Percentiles rank a stretch among this genome's conserved stretches.
phyloP scores from a whole-genome alignment of 1,140 invertebrate species.

The Caerostris darwini region DNA sequence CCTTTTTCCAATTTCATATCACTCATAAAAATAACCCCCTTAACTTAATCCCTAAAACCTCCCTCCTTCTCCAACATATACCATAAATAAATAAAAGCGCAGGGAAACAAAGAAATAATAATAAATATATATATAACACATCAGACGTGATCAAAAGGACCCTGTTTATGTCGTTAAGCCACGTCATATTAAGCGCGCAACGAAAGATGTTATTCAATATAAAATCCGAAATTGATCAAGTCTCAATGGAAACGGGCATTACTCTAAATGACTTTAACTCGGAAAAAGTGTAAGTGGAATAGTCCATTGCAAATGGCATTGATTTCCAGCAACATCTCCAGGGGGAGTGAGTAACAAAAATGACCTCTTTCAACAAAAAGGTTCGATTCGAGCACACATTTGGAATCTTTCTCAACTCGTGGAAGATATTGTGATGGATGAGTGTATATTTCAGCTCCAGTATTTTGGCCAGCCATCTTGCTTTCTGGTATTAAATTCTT shows the following conservation, averaged over 20 bases:
- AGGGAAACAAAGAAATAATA: not conserved
- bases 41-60: not conserved
- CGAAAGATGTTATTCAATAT: conserved; percentile 16
- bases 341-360: conserved; percentile 36
- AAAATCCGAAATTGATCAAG: conserved; percentile 13
- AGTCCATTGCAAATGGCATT: conserved; percentile 43
- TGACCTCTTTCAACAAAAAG: not conserved
- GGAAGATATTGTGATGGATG: conserved; percentile 58
- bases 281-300: conserved; percentile 1
- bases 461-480: conserved; percentile 35
- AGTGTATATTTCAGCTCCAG: conserved; percentile 55
- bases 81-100: not conserved
- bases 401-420: not conserved
- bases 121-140: not conserved
- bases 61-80: not conserved
- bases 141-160: not conserved
- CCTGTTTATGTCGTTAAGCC: not conserved
- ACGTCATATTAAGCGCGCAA: not conserved
- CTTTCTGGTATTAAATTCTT: conserved; percentile 70
- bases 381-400: conserved; percentile 19
- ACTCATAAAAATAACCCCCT: not conserved
- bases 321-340: conserved; percentile 54
- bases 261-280: conserved; percentile 47
- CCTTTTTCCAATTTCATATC: not conserved
- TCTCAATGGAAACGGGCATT: not conserved